Evolutionary conservation across 2,113 vertebrate genomes (phyloP).

Genomic region (Chaetodon auriga): DNA sequence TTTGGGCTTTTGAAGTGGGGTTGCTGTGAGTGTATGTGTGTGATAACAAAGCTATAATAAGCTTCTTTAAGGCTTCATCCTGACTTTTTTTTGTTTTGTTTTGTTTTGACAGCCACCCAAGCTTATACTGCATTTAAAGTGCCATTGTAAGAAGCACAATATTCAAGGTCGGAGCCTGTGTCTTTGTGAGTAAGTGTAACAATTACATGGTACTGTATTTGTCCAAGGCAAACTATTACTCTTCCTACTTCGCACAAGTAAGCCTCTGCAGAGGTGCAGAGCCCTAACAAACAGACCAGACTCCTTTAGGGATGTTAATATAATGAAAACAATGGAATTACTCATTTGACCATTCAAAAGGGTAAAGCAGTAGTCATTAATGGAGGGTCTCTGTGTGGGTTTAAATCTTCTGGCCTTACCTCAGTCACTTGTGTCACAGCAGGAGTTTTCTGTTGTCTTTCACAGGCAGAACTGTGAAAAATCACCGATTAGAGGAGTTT

Average conservation of each 20-base stretch:
- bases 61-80: neutral
- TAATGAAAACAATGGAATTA: neutral
- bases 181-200: neutral
- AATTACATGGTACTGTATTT: neutral
- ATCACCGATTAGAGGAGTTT: conserved; percentile 57
- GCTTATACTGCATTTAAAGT: neutral
- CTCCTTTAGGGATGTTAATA: neutral
- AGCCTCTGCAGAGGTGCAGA: neutral
- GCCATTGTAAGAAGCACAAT: neutral
- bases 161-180: neutral
- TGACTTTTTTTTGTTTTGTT: neutral
- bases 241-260: neutral
- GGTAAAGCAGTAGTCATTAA: neutral
- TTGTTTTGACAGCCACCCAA: conserved; percentile 6
- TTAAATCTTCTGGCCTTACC: conserved; percentile 23
- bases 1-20: neutral
- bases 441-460: conserved; percentile 36
- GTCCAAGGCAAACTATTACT: neutral
- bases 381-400: neutral
- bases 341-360: neutral
- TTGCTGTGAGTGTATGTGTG: neutral
- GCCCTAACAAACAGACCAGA: neutral
- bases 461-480: conserved; percentile 46
- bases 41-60: neutral
- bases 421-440: conserved; percentile 43